Percentiles rank a stretch among this genome's conserved stretches.
Conservation (phyloP, 2,113 vertebrate genomes). For the Plecturocebus donacophilus region DNA sequence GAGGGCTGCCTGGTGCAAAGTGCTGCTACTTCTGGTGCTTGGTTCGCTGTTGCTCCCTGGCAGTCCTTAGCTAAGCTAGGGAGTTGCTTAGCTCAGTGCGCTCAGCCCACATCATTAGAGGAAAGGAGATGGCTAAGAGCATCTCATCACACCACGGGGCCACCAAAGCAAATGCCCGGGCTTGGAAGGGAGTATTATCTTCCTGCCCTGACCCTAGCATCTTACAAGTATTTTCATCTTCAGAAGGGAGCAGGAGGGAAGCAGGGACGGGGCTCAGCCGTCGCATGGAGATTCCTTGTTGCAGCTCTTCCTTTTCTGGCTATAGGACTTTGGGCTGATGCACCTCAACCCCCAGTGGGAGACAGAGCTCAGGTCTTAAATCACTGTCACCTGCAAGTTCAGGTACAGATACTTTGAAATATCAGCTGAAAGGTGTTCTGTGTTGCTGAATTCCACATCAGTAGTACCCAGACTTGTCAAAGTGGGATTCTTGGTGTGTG, state of each 20-base stretch:
- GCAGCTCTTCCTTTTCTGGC: neutral
- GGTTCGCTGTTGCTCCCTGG: neutral
- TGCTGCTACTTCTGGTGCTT: neutral
- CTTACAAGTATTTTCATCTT: neutral
- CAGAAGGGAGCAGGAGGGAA: neutral
- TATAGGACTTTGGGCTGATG: neutral
- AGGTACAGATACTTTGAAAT: neutral
- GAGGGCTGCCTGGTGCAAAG: neutral
- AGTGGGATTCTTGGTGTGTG: neutral
- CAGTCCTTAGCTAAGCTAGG: too few species aligned
- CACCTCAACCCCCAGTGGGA: neutral
- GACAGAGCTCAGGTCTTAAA: neutral
- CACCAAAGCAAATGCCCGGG: neutral
- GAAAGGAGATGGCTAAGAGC: neutral
- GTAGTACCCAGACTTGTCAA: neutral
- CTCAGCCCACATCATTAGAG: neutral
- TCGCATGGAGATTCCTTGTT: fast-evolving
- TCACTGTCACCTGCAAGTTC: neutral
- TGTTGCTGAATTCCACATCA: neutral
- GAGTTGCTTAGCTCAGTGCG: neutral
- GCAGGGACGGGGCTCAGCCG: neutral
- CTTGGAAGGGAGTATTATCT: fast-evolving
- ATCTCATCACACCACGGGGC: neutral
- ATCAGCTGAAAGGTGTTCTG: neutral
- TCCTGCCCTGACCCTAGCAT: neutral